A percentile compares a stretch with the other conserved stretches of the same genome.
Evolutionary conservation across 2,113 vertebrate genomes (phyloP).

Genomic region (Antigone vipio): DNA sequence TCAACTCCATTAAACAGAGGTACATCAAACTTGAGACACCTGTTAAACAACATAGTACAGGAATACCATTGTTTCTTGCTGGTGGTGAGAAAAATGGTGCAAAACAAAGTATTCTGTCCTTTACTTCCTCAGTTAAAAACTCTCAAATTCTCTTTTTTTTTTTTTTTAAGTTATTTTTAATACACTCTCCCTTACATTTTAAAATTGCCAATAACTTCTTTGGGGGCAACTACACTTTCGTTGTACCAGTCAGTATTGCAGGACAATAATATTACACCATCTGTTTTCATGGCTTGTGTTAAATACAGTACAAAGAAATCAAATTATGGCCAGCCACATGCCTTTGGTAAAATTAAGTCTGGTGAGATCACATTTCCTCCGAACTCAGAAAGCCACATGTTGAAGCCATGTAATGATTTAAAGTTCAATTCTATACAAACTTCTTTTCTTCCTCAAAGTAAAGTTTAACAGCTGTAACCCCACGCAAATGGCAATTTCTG

Average conservation of each 20-base stretch:
- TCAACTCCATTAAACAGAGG: neutral
- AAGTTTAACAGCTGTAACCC: slow-evolving; percentile 21
- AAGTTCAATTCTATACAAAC: slow-evolving; percentile 38
- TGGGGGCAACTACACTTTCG: slow-evolving; percentile 35
- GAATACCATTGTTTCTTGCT: neutral
- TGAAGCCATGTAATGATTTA: slow-evolving; percentile 44
- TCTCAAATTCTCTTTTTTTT: neutral
- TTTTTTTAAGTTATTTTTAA: slow-evolving; percentile 64
- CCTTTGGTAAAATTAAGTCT: slow-evolving; percentile 61
- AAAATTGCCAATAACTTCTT: slow-evolving; percentile 22
- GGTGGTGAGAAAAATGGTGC: neutral
- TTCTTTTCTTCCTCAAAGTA: slow-evolving; percentile 28
- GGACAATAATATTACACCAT: slow-evolving; percentile 32
- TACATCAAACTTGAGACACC: neutral
- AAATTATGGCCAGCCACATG: slow-evolving; percentile 52
- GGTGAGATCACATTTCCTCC: slow-evolving; percentile 58
- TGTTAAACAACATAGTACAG: neutral
- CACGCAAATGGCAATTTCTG: neutral
- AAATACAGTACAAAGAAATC: slow-evolving; percentile 47
- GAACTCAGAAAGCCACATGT: slow-evolving; percentile 53
- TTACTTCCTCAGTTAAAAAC: slow-evolving; percentile 19
- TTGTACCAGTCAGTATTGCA: slow-evolving; percentile 16
- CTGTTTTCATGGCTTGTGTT: slow-evolving; percentile 45
- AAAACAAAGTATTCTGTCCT: neutral
- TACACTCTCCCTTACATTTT: slow-evolving; percentile 59